Evolutionary conservation across 2,888 invertebrate genomes (phyloP), one percentile per base, ranked within the genome.

Genomic region (Aphrophora alni): DNA sequence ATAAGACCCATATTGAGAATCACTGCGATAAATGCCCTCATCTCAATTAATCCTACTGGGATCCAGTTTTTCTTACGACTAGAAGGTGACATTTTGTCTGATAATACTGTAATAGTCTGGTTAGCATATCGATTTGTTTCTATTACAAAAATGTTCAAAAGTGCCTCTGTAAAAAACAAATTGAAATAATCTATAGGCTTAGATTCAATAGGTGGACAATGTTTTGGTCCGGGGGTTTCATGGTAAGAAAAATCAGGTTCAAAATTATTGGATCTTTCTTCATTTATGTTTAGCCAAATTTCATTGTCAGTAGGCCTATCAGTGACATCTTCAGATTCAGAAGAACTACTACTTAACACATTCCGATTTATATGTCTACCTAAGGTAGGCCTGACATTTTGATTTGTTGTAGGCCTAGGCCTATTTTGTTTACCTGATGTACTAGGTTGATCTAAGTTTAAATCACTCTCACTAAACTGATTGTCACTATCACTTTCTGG

Each of bases 91-190:
- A 12, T 8, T 21, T 59, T 28, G 69, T 17, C 1, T 68, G 27
- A 1, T 28, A 68, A 17, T 76, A 7, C 1, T 26, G 1, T 33
- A 33, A 33, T 33, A n/a, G 59, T 68, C 10, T 76, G 24, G 5
- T 26, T 68, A 1, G 69, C 76, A 76, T 76, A 76, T 69, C 59
- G n/a, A 25, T 76, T 76, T 26, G 75, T 76, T 25, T 76, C 68
- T 24, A 69, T 14, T 33, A 76, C 76, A 76, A 76, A 76, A 28
- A 33, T 59, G 7, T 26, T n/a, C 4, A 76, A 12, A 27, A 76
- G 14, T 17, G 76, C 5, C 27, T 76, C 68, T 17, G 69, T 27
- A 21, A 76, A 68, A 76, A 68, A 26, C n/a, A n/a, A 28, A n/a
- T 7, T 59, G 3, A 68, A 76, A 68, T 27, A 68, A 25, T 25